Base-by-base conservation (phyloP, 2,113 vertebrate species). In the Leptosomus discolor region DNA sequence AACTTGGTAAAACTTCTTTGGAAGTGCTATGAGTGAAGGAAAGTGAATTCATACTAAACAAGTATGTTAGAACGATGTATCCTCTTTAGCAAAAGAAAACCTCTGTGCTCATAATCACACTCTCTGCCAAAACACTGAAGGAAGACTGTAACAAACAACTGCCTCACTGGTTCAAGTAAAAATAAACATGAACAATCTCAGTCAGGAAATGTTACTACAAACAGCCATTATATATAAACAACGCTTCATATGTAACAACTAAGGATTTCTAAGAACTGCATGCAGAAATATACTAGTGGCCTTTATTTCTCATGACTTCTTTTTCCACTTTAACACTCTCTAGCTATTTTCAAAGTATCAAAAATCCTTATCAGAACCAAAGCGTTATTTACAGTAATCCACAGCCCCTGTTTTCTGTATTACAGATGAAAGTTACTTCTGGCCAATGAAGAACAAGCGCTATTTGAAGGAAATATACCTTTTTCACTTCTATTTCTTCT, bases 401-500 rank as follows among this genome's bases (percentile, higher is more conserved):
- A 26, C 21, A 63, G 32, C 23, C 32, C 15, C 29, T 30, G 18
- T 36, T 61, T 63, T 2, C 37, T 4, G 2, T 9, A 6, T 12
- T 50, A 43, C 29, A 85, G 10, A 9, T 69, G 30, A 50, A 58
- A 58, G 63, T n/a, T 15, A 56, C n/a, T 8, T 21, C 10, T 45
- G 9, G 6, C n/a, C 20, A 78, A 32, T 1, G 3, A 57, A 37
- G 11, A 64, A 2, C 8, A 53, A 30, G 5, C 11, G 7, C 34
- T 10, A 58, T 32, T 19, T 46, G 19, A 84, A n/a, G 30, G 26
- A 64, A 78, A 37, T 2, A 57, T 98, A 99, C 99, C 98, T 99
- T 99, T 97, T 99, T 99, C 23, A 98, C 97, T 69, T 99, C 99
- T 63, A 99, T 99, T 98, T 99, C 99, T 92, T 99, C 99, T 92